These are phyloP conservation scores for Darevskia nairensis DNA, from an alignment of 2,797 vertebrate species.

Conservation along the genomic window DNA sequence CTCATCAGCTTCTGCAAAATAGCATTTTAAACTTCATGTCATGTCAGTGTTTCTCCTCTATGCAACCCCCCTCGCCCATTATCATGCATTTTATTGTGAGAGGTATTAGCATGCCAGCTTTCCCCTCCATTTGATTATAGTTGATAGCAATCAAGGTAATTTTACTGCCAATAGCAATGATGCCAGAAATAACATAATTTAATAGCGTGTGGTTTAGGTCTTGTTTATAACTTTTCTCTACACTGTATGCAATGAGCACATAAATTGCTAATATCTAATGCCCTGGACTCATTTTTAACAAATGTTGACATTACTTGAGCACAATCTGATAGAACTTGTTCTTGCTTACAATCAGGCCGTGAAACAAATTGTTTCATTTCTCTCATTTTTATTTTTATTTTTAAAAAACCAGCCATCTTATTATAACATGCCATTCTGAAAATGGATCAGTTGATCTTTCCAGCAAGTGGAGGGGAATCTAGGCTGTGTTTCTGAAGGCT, in stretches of 20 bases:
- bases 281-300: conserved; percentile 40
- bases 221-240: conserved; percentile 55
- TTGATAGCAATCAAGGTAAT: conserved; percentile 83
- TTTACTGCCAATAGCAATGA: conserved; percentile 83
- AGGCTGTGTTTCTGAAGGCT: background rate
- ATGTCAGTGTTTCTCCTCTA: conserved; percentile 45
- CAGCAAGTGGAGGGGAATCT: background rate
- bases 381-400: background rate
- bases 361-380: conserved; percentile 11
- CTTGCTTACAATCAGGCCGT: background rate
- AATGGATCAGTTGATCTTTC: conserved; percentile 36
- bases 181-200: conserved; percentile 64
- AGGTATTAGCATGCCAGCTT: conserved; percentile 72
- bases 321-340: conserved; percentile 45
- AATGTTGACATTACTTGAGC: conserved; percentile 26
- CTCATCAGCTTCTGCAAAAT: conserved; percentile 68
- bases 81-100: conserved; percentile 59
- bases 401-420: conserved; percentile 1
- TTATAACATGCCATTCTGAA: background rate
- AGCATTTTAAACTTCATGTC: conserved; percentile 64
- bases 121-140: conserved; percentile 85
- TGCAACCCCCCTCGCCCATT: conserved; percentile 22
- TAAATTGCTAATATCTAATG: conserved; percentile 56
- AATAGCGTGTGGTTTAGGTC: conserved; percentile 43
- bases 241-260: conserved; percentile 43